phyloP scores from a whole-genome alignment of 2,888 invertebrate species.

The Agrochola lychnidis region DNA sequence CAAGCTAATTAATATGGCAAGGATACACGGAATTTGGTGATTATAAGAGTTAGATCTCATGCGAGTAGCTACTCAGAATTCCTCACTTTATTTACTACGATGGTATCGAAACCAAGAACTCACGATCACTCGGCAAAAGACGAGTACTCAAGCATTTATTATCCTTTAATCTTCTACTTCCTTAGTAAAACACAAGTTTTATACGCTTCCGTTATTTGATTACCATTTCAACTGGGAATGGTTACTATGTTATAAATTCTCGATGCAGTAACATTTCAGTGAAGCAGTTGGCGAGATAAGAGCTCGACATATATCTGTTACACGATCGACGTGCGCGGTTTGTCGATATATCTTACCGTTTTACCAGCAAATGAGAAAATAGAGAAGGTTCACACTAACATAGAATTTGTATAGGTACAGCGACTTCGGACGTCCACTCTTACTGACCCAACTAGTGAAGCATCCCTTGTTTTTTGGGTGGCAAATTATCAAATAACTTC shows the following conservation, averaged over 20 bases:
- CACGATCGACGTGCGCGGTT: slow-evolving; percentile 50
- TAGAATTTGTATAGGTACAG: background rate
- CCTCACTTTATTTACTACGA: background rate
- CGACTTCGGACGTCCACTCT: background rate
- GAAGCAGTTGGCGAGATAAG: slow-evolving; percentile 45
- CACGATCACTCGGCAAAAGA: background rate
- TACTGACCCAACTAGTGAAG: background rate
- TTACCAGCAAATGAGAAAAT: background rate
- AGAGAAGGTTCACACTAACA: slow-evolving; percentile 22
- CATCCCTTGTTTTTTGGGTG: too few species aligned
- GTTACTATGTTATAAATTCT: slow-evolving; percentile 37
- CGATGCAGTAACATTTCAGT: slow-evolving; percentile 34
- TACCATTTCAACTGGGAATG: slow-evolving; percentile 12
- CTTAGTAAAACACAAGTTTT: slow-evolving; percentile 19
- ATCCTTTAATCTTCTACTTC: slow-evolving; percentile 11
- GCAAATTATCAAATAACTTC: too few species aligned
- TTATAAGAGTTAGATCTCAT: background rate
- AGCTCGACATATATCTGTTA: slow-evolving; percentile 51
- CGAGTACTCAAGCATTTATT: slow-evolving; percentile 2
- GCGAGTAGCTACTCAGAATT: background rate
- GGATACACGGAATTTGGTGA: background rate
- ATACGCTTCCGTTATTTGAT: slow-evolving; percentile 37
- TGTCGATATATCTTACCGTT: slow-evolving; percentile 24
- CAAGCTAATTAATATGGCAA: too few species aligned
- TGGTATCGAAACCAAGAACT: background rate